Evolutionary conservation across 2,797 vertebrate genomes (phyloP), one percentile per base, ranked within the genome.

Genomic region (Pristis pectinata): DNA sequence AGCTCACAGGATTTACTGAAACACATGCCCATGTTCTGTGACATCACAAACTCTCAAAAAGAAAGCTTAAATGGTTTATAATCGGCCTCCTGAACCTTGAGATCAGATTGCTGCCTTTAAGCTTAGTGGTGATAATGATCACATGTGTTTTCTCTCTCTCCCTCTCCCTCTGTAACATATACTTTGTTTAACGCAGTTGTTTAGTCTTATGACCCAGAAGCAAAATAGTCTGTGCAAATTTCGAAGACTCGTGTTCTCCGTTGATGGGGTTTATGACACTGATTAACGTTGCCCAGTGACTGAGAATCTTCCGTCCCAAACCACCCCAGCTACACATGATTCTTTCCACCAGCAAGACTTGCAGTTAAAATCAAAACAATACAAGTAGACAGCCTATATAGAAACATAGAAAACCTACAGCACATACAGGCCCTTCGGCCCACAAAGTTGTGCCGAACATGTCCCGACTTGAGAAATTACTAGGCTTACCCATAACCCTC

Each of bases 101-200:
- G n/a, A 91, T 91, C n/a, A 67, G 87, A 64, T 91, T 91, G 87
- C 59, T 41, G 87, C 61, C 56, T 64, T 41, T 59, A 41, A 67
- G 59, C 61, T 22, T n/a, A 13, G 53, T 13, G 53, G 27, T 0
- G 11, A 87, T 34, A n/a, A 59, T 59, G 27, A 59, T 53, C 30
- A 24, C 44, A 0, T 53, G 15, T 91, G 27, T 59, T 2, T 67
- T 67, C 4, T 22, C 24, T 22, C 24, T 22, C 70, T 27, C 70
- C 72, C 22, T 22, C 87, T 67, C n/a, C 1, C n/a, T 24, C 59
- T 91, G 87, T n/a, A 89, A 41, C 34, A 67, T 41, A 67, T 67
- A 91, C 87, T 67, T 67, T 24, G 59, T 22, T 41, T 22, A 61
- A 61, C 19, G 56, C 34, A 64, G 17, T 64, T 91, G n/a, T 89